A percentile compares a stretch with the other conserved stretches of the same genome.
These are phyloP conservation scores for Danio choprae DNA, from an alignment of 2,797 vertebrate species.

Conservation along the genomic window DNA sequence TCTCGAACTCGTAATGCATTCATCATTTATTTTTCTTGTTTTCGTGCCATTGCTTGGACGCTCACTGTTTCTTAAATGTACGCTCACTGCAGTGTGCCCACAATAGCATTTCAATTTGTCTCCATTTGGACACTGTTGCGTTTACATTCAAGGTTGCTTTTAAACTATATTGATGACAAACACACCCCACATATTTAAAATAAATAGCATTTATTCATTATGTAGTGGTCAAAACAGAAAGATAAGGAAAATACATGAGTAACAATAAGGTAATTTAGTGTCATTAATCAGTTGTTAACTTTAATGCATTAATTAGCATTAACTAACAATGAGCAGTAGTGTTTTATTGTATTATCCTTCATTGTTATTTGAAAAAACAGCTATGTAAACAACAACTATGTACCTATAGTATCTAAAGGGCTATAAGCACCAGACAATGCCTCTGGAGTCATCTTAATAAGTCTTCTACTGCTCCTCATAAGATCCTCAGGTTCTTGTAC, in stretches of 20 bases:
- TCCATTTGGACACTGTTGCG: constrained; percentile 30
- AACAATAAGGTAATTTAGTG: too few relatives aligned
- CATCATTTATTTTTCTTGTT: constrained; percentile 58
- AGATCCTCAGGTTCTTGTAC: background rate
- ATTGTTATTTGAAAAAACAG: background rate
- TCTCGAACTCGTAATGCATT: constrained; percentile 65
- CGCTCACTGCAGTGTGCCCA: constrained; percentile 1
- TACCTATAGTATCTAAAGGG: background rate
- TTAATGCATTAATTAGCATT: too few relatives aligned
- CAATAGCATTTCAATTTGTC: constrained; percentile 39
- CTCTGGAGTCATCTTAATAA: constrained; percentile 11
- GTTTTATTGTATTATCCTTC: too few relatives aligned
- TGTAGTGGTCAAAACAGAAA: too few relatives aligned
- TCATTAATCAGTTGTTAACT: too few relatives aligned
- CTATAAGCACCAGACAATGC: background rate
- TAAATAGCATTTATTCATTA: background rate
- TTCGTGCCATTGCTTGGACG: constrained; percentile 34
- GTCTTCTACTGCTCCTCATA: background rate
- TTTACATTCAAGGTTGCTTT: background rate
- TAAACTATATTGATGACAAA: constrained; percentile 23
- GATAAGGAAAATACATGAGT: too few relatives aligned
- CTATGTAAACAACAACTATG: background rate
- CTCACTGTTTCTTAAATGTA: constrained; percentile 36
- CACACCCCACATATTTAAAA: constrained; percentile 1
- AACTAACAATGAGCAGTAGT: too few relatives aligned